These are phyloP conservation scores for Hyles vespertilio DNA, from an alignment of 1,140 invertebrate species.

Conservation along the genomic window DNA sequence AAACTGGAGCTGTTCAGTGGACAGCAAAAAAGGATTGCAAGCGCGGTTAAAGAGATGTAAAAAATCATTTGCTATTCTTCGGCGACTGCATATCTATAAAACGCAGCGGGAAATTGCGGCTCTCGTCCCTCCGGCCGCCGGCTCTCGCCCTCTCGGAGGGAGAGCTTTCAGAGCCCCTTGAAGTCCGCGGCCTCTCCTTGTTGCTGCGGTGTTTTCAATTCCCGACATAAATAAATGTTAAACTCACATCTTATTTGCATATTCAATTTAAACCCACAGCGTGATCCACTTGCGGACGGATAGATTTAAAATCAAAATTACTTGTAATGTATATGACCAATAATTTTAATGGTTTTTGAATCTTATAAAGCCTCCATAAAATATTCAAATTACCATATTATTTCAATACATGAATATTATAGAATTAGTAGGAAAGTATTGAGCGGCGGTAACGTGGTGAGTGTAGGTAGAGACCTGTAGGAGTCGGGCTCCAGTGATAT, in stretches of 20 bases:
- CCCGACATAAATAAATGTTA: slow-evolving; percentile 33
- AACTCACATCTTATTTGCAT: slow-evolving; percentile 39
- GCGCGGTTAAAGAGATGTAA: slow-evolving; percentile 32
- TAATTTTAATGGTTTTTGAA: no score
- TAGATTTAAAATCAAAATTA: no score
- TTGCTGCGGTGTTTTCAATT: slow-evolving; percentile 47
- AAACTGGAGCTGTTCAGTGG: slow-evolving; percentile 1
- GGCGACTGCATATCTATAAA: slow-evolving; percentile 34
- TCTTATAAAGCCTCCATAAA: no score
- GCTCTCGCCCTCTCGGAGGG: slow-evolving; percentile 33
- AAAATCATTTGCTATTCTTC: slow-evolving; percentile 26
- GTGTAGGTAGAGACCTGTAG: no score
- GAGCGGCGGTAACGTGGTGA: no score
- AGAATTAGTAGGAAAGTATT: no score
- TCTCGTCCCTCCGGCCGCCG: slow-evolving; percentile 25
- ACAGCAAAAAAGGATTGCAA: slow-evolving; percentile 22
- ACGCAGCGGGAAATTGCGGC: slow-evolving; percentile 54
- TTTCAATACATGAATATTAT: no score
- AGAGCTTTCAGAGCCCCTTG: slow-evolving; percentile 47
- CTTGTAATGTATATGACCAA: no score
- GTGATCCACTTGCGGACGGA: slow-evolving; percentile 4
- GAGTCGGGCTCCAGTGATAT: no score
- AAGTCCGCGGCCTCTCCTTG: slow-evolving; percentile 20
- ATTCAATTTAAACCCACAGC: slow-evolving; percentile 32
- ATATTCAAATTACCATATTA: no score